Percentiles rank a stretch among this genome's conserved stretches.
phyloP scores from a whole-genome alignment of 1,140 invertebrate species.

The Drosophila kepulauana region DNA sequence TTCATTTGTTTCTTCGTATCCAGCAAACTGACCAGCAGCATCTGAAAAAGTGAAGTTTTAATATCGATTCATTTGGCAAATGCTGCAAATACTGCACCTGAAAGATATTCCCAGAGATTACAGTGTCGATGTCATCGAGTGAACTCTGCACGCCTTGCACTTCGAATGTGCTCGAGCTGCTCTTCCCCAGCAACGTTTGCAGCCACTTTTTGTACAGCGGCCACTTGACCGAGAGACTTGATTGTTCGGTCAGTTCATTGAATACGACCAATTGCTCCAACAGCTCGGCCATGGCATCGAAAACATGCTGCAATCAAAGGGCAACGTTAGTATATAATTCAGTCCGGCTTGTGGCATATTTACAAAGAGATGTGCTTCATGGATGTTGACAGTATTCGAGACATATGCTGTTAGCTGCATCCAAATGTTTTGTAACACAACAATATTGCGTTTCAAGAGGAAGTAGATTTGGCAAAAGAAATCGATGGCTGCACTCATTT shows the following conservation, averaged over 20 bases:
- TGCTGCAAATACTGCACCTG: constrained; percentile 84
- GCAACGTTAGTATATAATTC: not conserved
- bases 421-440: constrained; percentile 66
- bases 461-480: constrained; percentile 79
- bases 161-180: constrained; percentile 39
- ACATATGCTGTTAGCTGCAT: constrained; percentile 63
- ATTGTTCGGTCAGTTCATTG: constrained; percentile 63
- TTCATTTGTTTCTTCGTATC: constrained; percentile 87
- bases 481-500: constrained; percentile 74
- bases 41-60: constrained; percentile 38
- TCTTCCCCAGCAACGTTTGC: constrained; percentile 44
- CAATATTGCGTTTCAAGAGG: constrained; percentile 63
- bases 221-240: constrained; percentile 62
- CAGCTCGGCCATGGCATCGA: constrained; percentile 60
- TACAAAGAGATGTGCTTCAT: constrained; percentile 62
- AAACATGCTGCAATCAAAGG: constrained; percentile 51
- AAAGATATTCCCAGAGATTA: constrained; percentile 89
- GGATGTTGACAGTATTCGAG: constrained; percentile 21
- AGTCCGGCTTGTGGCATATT: not conserved
- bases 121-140: constrained; percentile 75
- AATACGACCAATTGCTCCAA: constrained; percentile 67
- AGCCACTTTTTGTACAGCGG: constrained; percentile 73
- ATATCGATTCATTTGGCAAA: not conserved
- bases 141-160: constrained; percentile 59
- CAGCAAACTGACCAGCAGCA: constrained; percentile 88